Conservation (phyloP, 2,888 invertebrate species). For the Stenichneumon culpator region DNA sequence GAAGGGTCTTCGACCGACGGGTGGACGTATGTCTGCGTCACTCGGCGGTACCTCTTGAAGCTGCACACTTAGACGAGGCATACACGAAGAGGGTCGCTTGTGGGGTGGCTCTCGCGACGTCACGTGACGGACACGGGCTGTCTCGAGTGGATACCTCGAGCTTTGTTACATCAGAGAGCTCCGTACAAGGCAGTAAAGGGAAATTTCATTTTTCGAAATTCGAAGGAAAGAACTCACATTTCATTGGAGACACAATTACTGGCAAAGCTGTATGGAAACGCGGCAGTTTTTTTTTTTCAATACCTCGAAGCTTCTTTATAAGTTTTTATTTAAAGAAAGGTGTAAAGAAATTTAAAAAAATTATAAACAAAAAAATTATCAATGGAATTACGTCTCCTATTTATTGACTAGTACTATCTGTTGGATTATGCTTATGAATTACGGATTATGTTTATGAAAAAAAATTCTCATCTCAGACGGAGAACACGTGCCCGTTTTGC, state of each 20-base stretch:
- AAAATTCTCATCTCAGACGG: no score
- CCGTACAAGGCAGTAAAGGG: neutral
- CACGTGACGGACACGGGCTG: constrained; percentile 17
- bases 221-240: neutral
- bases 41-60: constrained; percentile 60
- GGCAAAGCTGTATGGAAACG: no score
- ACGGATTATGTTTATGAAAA: no score
- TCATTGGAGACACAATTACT: neutral
- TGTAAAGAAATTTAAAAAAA: no score
- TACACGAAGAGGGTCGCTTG: constrained; percentile 45
- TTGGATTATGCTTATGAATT: no score
- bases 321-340: no score
- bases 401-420: no score
- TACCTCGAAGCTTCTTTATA: no score
- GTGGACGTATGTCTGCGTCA: constrained; percentile 77
- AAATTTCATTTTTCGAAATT: constrained; percentile 50
- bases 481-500: no score
- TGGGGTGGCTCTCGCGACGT: constrained; percentile 2
- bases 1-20: constrained; percentile 71
- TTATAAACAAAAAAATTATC: no score
- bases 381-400: no score
- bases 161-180: neutral
- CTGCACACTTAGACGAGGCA: constrained; percentile 60
- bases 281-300: no score
- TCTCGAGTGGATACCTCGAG: constrained; percentile 46